Evolutionary conservation across 2,888 invertebrate species (phyloP).

Genomic region (Timema cristinae): DNA sequence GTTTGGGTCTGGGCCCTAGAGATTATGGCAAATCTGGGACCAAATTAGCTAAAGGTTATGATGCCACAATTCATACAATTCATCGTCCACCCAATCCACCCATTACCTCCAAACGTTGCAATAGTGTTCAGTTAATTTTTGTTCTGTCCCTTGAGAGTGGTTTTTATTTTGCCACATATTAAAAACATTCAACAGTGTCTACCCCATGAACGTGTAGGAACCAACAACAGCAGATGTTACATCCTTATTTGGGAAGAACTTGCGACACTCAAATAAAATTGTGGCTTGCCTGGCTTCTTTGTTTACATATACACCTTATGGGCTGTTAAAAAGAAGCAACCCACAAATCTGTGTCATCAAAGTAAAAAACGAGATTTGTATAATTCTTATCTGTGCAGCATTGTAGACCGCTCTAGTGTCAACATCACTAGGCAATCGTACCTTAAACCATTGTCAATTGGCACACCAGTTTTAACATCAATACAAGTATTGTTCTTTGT

Average conservation of each 20-base stretch:
- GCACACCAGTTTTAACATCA: not conserved
- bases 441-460: not conserved
- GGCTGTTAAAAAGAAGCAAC: not conserved
- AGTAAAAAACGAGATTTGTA: not conserved
- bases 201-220: not conserved
- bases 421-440: not conserved
- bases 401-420: not conserved
- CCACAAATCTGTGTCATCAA: slow-evolving; percentile 4
- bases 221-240: not conserved
- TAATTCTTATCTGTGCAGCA: not conserved
- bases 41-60: too few relatives aligned
- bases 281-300: not conserved
- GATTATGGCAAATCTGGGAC: too few relatives aligned
- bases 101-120: not conserved
- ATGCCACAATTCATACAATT: not conserved
- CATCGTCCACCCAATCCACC: not conserved
- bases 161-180: not conserved
- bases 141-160: not conserved
- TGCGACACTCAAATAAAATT: not conserved
- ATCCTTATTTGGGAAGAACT: not conserved
- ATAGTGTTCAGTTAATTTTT: not conserved
- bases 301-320: not conserved
- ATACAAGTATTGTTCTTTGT: not conserved
- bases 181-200: not conserved
- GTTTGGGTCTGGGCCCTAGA: too few relatives aligned